Base-by-base conservation (phyloP, 2,113 vertebrate genomes). In the Aplodontia rufa region DNA sequence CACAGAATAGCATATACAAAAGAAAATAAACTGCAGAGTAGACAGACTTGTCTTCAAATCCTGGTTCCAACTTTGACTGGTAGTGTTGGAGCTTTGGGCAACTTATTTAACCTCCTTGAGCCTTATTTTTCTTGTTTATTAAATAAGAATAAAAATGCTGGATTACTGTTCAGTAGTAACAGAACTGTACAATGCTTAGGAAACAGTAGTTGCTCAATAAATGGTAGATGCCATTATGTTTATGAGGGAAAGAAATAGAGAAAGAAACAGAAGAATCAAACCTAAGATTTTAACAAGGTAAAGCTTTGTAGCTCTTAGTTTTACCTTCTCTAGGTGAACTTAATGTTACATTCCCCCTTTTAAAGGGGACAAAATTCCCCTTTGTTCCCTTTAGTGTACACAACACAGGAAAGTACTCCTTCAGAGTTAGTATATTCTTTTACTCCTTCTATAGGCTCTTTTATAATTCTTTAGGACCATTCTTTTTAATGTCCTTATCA, bases 201-300 rank as follows among this genome's bases (percentile, higher is more conserved):
- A 96, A 92, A 95, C 1, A 85, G 13, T 26, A 84, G 75, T 26
- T 86, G 66, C n/a, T 91, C 32, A 95, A 49, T 79, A 97, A 96
- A 90, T 60, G 74, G 42, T 55, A 85, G 28, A n/a, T 51, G 91
- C 79, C 26, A 75, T 66, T 87, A 26, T 84, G 84, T 72, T 72
- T 93, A 28, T 74, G 9, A 58, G 20, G 80, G 22, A 35, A 35
- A 42, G 30, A 49, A 69, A 69, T 30, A 42, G 32, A n/a, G 37
- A 37, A 40, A 4, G 35, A 51, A 78, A 55, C 35, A 19, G 35
- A 40, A 91, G 20, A 84, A 84, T 19, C 71, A 32, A 96, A 78
- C 5, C 20, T 40, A 82, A 55, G 35, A 75, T 62, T 91, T 87
- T 55, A 91, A 93, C 42, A 92, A 89, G 94, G 45, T 51, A 91